Evolutionary conservation across 2,888 invertebrate genomes (phyloP).

Genomic region (Thecocarcelia acutangulata): DNA sequence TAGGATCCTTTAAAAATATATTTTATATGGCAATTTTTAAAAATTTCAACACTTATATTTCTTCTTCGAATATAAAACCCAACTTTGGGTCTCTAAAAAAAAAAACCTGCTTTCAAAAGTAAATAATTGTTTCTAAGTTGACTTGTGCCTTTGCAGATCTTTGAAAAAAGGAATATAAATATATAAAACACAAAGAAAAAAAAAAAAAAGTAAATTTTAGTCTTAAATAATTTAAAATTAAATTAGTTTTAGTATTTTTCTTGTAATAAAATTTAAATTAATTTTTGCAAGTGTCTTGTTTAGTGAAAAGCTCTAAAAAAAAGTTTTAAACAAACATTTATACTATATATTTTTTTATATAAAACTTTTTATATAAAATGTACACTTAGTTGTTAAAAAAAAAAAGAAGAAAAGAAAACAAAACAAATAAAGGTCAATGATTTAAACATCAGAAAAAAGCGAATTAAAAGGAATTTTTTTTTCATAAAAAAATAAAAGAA

Average conservation of each 20-base stretch:
- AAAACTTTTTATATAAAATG: conserved; percentile 45
- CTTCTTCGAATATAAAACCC: conserved; percentile 51
- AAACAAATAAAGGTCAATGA: conserved; percentile 79
- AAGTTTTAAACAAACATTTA: conserved; percentile 56
- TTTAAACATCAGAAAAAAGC: conserved; percentile 69
- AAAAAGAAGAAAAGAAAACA: conserved; percentile 69
- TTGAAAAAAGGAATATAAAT: conserved; percentile 24
- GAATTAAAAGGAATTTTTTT: conserved; percentile 24
- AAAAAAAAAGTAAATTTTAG: conserved; percentile 60
- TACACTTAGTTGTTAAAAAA: conserved; percentile 60
- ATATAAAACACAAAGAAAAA: conserved; percentile 51
- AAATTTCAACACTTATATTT: conserved; percentile 66
- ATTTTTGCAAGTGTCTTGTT: conserved; percentile 61
- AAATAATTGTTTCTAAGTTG: conserved; percentile 79
- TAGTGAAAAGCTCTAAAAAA: conserved; percentile 52
- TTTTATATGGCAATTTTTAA: conserved; percentile 50
- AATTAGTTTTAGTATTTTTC: conserved; percentile 56
- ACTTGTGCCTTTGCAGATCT: conserved; percentile 81
- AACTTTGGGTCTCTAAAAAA: conserved; percentile 28
- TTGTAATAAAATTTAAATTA: conserved; percentile 37
- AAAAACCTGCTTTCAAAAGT: conserved; percentile 23
- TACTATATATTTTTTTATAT: conserved; percentile 35
- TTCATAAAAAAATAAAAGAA: conserved; percentile 16
- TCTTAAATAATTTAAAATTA: conserved; percentile 40
- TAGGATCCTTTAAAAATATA: conserved; percentile 4